Conservation (phyloP, 2,888 invertebrate species). For the Pteria penguin region DNA sequence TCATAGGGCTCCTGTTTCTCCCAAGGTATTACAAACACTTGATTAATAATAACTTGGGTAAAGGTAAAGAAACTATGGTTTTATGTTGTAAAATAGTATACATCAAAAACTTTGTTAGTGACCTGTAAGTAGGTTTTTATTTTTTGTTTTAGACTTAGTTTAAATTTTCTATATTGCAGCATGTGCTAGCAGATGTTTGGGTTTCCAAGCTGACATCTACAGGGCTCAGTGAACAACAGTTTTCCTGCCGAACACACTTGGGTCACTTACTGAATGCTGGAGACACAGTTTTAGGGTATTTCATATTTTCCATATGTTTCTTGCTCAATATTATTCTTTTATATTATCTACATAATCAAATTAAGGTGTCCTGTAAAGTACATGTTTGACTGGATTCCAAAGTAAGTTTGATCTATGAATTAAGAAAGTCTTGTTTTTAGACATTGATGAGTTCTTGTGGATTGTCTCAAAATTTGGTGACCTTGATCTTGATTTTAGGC, state of each 20-base stretch:
- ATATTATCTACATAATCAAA: not conserved
- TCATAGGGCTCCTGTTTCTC: conserved; percentile 86
- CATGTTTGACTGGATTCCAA: too few relatives aligned
- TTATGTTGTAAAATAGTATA: too few relatives aligned
- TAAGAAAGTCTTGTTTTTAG: too few relatives aligned
- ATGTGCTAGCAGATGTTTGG: conserved; percentile 95
- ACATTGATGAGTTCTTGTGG: too few relatives aligned
- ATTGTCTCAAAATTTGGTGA: too few relatives aligned
- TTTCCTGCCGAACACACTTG: conserved; percentile 94
- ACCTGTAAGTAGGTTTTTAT: not conserved
- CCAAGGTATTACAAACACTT: conserved; percentile 84
- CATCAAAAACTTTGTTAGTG: too few relatives aligned
- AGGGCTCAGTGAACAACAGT: conserved; percentile 88
- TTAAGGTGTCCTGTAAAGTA: too few relatives aligned
- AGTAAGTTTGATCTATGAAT: too few relatives aligned
- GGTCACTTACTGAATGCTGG: conserved; percentile 96
- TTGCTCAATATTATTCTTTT: not conserved
- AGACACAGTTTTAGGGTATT: conserved; percentile 93
- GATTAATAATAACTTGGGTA: too few relatives aligned
- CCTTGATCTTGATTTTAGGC: too few relatives aligned
- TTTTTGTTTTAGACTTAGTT: not conserved
- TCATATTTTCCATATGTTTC: not conserved
- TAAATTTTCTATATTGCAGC: conserved; percentile 80
- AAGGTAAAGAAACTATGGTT: too few relatives aligned
- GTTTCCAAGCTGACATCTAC: conserved; percentile 88